Base-by-base conservation (phyloP, 2,888 invertebrate genomes). In the Strigamia transsilvanica region DNA sequence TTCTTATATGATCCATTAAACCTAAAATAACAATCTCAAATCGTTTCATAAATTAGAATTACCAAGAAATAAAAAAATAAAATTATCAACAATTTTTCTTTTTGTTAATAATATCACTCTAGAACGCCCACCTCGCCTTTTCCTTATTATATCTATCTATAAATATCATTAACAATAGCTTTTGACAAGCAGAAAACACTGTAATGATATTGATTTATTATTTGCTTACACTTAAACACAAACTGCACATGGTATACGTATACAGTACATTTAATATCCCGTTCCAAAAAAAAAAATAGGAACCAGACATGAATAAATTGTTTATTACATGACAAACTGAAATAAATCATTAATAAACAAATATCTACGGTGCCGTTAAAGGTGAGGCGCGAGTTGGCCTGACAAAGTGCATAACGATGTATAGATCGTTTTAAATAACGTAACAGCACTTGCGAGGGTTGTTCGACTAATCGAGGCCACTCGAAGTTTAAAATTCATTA, bases 401-500 rank as follows among this genome's bases (percentile, higher is more conserved):
- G 27, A 4, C 38, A 6, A 6, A 6, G 38, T 38, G 38, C 38
- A 6, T 6, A 9, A 9, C 6, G 6, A 38, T 38, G 10, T 10
- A n/a, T n/a, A 10, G 38, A 6, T 38, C 38, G 9, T 2, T 38
- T 38, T 6, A 6, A 38, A 6, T 38, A 38, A 34, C 34, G 7
- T 34, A 34, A 34, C 34, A 34, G 7, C 34, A 34, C 34, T 34
- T 38, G 46, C 46, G 12, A 46, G 46, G 13, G 15, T 46, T 46
- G n/a, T n/a, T 46, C 0, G n/a, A 46, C 13, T 3, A 46, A 10
- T 46, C n/a, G 13, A 46, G 46, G n/a, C n/a, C 46, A 46, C 46
- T 46, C 15, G 42, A 15, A 46, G 1, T 66, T 66, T 66, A 66
- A 66, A 66, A 66, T 66, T 66, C 61, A 66, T 66, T 66, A 66